Conservation (phyloP, 2,113 vertebrate genomes). For the Oenanthe oenanthe region DNA sequence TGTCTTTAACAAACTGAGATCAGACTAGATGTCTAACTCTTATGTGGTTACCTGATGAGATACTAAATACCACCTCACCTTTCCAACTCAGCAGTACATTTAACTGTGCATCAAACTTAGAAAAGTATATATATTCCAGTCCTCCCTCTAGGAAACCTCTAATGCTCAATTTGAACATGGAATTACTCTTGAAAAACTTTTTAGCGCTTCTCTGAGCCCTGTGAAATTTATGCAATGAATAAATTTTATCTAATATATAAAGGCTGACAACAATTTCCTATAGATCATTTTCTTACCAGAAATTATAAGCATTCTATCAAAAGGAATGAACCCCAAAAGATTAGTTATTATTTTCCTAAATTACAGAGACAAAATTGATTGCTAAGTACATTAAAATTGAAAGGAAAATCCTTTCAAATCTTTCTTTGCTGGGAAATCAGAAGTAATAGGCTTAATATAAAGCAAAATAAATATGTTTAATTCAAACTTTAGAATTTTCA, state of each 20-base stretch:
- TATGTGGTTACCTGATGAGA: not conserved
- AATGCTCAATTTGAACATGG: not conserved
- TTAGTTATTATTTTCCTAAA: not conserved
- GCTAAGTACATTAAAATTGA: not conserved
- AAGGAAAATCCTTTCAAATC: not conserved
- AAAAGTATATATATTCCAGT: not conserved
- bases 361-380: not conserved
- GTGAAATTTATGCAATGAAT: not conserved
- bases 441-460: not conserved
- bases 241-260: not conserved
- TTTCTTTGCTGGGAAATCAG: not conserved
- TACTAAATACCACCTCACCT: not conserved
- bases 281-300: not conserved
- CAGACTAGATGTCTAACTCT: not conserved
- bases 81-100: not conserved
- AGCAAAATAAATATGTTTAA: not conserved
- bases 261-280: not conserved
- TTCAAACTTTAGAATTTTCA: not conserved
- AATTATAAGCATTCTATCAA: not conserved
- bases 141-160: not conserved
- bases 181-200: not conserved
- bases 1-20: not conserved
- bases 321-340: not conserved
- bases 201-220: not conserved
- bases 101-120: not conserved